Conservation (phyloP, 1,140 invertebrate species). For the Triops cancriformis region DNA sequence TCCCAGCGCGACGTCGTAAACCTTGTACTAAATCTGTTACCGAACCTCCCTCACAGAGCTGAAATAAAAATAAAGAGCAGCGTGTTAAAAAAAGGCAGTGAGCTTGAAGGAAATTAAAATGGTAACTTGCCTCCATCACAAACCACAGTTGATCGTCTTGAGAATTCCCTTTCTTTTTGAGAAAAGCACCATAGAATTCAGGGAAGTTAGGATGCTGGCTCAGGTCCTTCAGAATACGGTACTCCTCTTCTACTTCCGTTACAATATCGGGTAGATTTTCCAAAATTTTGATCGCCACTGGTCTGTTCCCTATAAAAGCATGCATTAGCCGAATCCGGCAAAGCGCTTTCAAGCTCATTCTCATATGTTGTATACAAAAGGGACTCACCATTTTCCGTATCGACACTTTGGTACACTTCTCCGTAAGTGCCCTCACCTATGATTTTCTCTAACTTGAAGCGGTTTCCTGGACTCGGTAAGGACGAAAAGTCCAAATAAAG, state of each 20-base stretch:
- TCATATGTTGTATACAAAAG: not conserved
- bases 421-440: slow-evolving; percentile 66
- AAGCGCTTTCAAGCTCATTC: not conserved
- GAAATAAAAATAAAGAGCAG: slow-evolving; percentile 35
- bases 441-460: slow-evolving; percentile 55
- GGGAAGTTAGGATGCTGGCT: slow-evolving; percentile 68
- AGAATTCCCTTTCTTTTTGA: slow-evolving; percentile 49
- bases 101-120: slow-evolving; percentile 1
- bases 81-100: not conserved
- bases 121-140: slow-evolving; percentile 65
- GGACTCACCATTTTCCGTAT: slow-evolving; percentile 42
- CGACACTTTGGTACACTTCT: slow-evolving; percentile 62
- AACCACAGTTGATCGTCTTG: slow-evolving; percentile 70
- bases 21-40: slow-evolving; percentile 66
- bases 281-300: slow-evolving; percentile 71
- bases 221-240: slow-evolving; percentile 67
- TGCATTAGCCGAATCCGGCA: not conserved
- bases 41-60: slow-evolving; percentile 73
- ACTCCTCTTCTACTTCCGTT: slow-evolving; percentile 69
- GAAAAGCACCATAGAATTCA: slow-evolving; percentile 74
- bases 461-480: slow-evolving; percentile 55
- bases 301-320: slow-evolving; percentile 44
- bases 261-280: slow-evolving; percentile 59
- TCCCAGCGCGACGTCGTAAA: slow-evolving; percentile 54
- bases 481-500: slow-evolving; percentile 37